These are phyloP conservation scores for Stenolophus ochropezus DNA, from an alignment of 2,888 invertebrate genomes.

Conservation along the genomic window DNA sequence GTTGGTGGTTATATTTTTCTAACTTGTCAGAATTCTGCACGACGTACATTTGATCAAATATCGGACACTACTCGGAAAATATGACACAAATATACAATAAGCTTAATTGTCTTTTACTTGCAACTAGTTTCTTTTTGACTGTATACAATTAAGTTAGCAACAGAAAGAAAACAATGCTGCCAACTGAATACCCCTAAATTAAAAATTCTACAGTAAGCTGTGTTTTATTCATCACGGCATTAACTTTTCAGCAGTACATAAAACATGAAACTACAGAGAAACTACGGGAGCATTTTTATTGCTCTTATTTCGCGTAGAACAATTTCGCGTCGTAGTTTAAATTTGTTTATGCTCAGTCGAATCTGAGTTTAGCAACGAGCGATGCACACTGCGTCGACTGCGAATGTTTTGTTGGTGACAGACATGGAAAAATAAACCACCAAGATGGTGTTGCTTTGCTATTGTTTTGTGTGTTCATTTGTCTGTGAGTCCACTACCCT, in stretches of 20 bases:
- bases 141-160: neutral
- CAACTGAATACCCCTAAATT: neutral
- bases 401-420: constrained; percentile 32
- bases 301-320: neutral
- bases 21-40: neutral
- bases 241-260: constrained; percentile 3
- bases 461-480: constrained; percentile 32
- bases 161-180: neutral
- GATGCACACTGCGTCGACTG: neutral
- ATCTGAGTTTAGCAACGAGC: constrained; percentile 1
- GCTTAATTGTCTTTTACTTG: too few species aligned
- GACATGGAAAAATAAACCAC: constrained; percentile 23
- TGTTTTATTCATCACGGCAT: neutral
- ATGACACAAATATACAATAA: too few species aligned
- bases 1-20: constrained; percentile 1
- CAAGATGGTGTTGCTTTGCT: constrained; percentile 8
- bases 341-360: constrained; percentile 16
- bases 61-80: neutral
- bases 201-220: neutral
- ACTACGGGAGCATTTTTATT: constrained; percentile 5
- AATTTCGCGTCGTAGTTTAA: constrained; percentile 17
- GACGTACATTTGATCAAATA: neutral
- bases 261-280: constrained; percentile 7
- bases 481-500: neutral
- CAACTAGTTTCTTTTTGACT: too few species aligned